Base-by-base conservation (phyloP, 2,797 vertebrate species). In the Centroberyx gerrardi region DNA sequence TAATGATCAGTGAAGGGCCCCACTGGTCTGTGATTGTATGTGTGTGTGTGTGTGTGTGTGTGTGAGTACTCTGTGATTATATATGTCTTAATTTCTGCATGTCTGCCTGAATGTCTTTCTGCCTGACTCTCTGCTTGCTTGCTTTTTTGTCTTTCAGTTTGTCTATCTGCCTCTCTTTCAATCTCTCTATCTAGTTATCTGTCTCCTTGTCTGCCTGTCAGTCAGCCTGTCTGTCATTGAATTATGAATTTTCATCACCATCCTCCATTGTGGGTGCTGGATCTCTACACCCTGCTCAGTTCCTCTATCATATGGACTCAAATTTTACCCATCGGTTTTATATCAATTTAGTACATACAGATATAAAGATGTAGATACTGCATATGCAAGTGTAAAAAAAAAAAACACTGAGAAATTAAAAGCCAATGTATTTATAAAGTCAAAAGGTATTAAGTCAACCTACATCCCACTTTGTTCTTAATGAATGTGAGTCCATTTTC, bases 1-100 rank as follows among this genome's bases (percentile, higher is more conserved):
- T 89, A 90, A 90, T 88, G 83, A 87, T 87, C 89, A 89, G 82
- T 91, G 86, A 89, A 86, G 81, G 80, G 81, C 64, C 78, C 81
- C 46, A 38, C 48, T 64, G 3, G 17, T 61, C 31, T 4, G 68
- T 33, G 38, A 36, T 42, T 61, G 40, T 62, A 17, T 54, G 52
- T 62, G 27, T 42, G 4, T 38, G 42, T 55, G 51, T 22, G 14
- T 53, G 10, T 46, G 28, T 62, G 42, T 62, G 29, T 72, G 52
- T 68, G 67, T 73, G 67, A n/a, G 14, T 49, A 3, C 13, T n/a
- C 5, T 52, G 9, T 54, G 59, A 10, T n/a, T 29, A n/a, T 28
- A 28, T 28, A 4, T 27, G 33, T 61, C 18, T 42, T 27, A 56
- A 49, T 64, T 42, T 55, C 6, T 51, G 55, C 54, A 63, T 68